These are phyloP conservation scores for Drosophila lowei DNA, from an alignment of 1,140 invertebrate genomes.

Conservation along the genomic window DNA sequence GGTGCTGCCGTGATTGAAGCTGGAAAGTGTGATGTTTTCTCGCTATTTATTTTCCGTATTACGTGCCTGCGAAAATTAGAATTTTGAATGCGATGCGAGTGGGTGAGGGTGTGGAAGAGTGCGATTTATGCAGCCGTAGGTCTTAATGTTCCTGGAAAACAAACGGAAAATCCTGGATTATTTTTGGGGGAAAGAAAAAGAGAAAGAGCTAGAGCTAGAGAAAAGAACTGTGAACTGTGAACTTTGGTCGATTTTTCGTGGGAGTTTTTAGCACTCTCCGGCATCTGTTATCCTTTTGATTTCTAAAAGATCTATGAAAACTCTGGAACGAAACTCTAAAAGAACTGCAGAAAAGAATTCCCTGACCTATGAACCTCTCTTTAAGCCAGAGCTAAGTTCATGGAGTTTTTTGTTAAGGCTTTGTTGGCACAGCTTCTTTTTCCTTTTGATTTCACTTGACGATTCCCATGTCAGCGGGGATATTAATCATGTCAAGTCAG, in stretches of 20 bases:
- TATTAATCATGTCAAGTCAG: conserved; percentile 80
- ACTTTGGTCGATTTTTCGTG: too few relatives aligned
- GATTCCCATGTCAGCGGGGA: conserved; percentile 72
- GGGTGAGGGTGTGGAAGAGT: background rate
- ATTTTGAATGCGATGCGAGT: conserved; percentile 37
- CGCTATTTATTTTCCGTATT: conserved; percentile 55
- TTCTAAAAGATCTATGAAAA: conserved; percentile 16
- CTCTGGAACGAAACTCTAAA: background rate
- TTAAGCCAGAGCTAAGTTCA: background rate
- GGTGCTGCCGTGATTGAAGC: conserved; percentile 49
- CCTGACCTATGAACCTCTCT: too few relatives aligned
- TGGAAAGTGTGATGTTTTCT: conserved; percentile 62
- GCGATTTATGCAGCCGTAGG: conserved; percentile 35
- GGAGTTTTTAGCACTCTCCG: too few relatives aligned
- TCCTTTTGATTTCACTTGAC: conserved; percentile 80
- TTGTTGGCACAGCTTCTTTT: conserved; percentile 8
- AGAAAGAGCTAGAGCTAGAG: too few relatives aligned
- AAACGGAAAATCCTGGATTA: conserved; percentile 18
- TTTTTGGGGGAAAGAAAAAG: background rate
- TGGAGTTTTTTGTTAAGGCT: conserved; percentile 25
- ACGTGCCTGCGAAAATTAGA: conserved; percentile 52
- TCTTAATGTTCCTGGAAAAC: conserved; percentile 40
- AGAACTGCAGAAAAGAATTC: too few relatives aligned
- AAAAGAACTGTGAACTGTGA: too few relatives aligned
- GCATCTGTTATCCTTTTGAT: too few relatives aligned